Base-by-base conservation (phyloP, 2,797 vertebrate genomes). In the Phataginus tetradactyla region DNA sequence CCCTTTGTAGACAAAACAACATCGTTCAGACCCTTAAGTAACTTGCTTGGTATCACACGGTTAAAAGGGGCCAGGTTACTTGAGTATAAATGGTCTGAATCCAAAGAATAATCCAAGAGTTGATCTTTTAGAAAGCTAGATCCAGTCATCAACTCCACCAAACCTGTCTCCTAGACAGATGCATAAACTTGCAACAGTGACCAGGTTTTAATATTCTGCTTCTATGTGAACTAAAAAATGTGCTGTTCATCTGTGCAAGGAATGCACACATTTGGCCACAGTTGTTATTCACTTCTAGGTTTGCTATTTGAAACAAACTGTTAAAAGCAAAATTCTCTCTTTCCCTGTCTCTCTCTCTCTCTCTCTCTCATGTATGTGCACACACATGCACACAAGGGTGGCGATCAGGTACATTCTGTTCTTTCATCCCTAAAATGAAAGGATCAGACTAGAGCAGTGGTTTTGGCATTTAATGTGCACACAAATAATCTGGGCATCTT, bases 321-420 rank as follows among this genome's bases (percentile, higher is more conserved):
- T 45, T 93, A 57, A 88, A 91, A 87, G 53, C 71, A 91, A 74
- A 63, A 75, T 39, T 80, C 37, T 92, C 29, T 77, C 11, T 45
- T 45, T 45, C 11, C 45, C 45, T 45, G 7, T 42, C 51, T 72
- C 3, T 91, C 4, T 87, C 21, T 39, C 21, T 59, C 10, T 42
- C 51, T 72, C 4, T 91, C 32, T 20, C 3, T 0, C 39, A 53
- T 1, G 23, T 3, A 49, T 18, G 13, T 45, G 45, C 45, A 45
- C 29, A 55, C 10, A 49, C 6, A 53, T 14, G 7, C 5, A 63
- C 11, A 4, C 42, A 64, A 61, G 69, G 17, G n/a, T 2, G 11
- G 20, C 4, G 39, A 66, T 34, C 10, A 27, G 45, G 29, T 88
- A 59, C 53, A 51, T 53, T 80, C 42, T 42, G 13, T 49, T 59